Evolutionary conservation across 1,140 invertebrate species (phyloP).

Genomic region (Scaptomyza hsui): DNA sequence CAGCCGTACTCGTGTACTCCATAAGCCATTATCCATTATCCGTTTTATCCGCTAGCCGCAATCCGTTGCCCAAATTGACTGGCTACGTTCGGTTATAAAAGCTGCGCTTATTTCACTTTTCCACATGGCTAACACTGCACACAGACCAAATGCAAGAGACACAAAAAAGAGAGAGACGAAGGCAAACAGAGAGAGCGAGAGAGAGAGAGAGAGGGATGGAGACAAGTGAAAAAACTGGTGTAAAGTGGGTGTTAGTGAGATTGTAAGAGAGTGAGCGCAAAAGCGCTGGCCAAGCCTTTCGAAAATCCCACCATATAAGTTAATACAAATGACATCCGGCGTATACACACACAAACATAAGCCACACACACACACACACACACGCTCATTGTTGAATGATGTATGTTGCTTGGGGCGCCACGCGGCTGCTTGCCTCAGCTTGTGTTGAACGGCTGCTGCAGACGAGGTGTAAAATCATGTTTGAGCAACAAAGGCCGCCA

Average conservation of each 20-base stretch:
- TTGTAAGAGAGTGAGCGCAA: neutral
- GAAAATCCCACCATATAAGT: slow-evolving; percentile 67
- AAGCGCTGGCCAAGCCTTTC: slow-evolving; percentile 32
- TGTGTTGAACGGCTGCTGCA: slow-evolving; percentile 30
- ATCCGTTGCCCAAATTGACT: slow-evolving; percentile 49
- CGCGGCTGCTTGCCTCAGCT: slow-evolving; percentile 33
- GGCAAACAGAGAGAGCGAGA: neutral
- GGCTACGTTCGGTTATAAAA: slow-evolving; percentile 34
- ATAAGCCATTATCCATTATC: slow-evolving; percentile 33
- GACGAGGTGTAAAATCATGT: slow-evolving; percentile 59
- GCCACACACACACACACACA: slow-evolving; percentile 8
- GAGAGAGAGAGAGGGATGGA: neutral
- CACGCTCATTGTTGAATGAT: slow-evolving; percentile 72
- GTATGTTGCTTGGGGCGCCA: slow-evolving; percentile 57
- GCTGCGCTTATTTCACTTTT: slow-evolving; percentile 73
- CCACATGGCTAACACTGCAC: slow-evolving; percentile 54
- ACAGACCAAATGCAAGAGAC: slow-evolving; percentile 1
- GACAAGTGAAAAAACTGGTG: too few species aligned
- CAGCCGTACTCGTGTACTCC: slow-evolving; percentile 1
- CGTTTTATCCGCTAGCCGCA: slow-evolving; percentile 12
- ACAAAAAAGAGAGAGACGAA: neutral
- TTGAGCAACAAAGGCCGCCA: slow-evolving; percentile 38
- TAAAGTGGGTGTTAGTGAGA: neutral
- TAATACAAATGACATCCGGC: slow-evolving; percentile 76
- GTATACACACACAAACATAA: slow-evolving; percentile 19